Percentiles rank a stretch among this genome's conserved stretches.
These are phyloP conservation scores for Atta texana DNA, from an alignment of 1,140 invertebrate genomes.

Conservation along the genomic window DNA sequence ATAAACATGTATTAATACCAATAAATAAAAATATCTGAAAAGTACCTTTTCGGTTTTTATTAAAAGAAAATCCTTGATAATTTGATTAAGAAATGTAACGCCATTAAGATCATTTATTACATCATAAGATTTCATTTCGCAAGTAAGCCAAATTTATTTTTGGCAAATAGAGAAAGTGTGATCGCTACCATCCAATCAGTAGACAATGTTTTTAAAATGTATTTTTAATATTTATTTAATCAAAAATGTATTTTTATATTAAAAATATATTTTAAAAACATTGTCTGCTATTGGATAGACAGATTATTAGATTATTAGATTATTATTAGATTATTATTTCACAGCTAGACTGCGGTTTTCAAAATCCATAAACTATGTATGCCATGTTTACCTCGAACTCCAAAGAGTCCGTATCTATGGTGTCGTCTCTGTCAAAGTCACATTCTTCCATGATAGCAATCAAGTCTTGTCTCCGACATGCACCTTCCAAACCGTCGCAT, in stretches of 20 bases:
- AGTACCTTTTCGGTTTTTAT: neutral
- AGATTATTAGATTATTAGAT: neutral
- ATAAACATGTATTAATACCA: neutral
- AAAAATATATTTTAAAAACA: too few species aligned
- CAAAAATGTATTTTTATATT: too few species aligned
- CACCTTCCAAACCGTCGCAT: constrained; percentile 63
- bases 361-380: neutral
- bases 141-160: neutral
- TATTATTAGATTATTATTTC: neutral
- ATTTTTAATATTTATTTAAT: too few species aligned
- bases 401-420: constrained; percentile 84
- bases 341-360: neutral
- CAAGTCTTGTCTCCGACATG: constrained; percentile 77
- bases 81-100: neutral
- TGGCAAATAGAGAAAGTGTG: neutral
- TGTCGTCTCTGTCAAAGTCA: constrained; percentile 79
- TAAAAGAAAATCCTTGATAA: neutral
- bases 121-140: neutral
- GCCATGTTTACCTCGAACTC: constrained; percentile 81
- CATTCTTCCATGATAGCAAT: constrained; percentile 81
- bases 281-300: too few species aligned
- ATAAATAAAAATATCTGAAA: neutral
- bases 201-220: too few species aligned
- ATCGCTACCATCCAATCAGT: neutral
- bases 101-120: neutral